phyloP scores from a whole-genome alignment of 2,797 vertebrate species.

The Bucorvus abyssinicus region DNA sequence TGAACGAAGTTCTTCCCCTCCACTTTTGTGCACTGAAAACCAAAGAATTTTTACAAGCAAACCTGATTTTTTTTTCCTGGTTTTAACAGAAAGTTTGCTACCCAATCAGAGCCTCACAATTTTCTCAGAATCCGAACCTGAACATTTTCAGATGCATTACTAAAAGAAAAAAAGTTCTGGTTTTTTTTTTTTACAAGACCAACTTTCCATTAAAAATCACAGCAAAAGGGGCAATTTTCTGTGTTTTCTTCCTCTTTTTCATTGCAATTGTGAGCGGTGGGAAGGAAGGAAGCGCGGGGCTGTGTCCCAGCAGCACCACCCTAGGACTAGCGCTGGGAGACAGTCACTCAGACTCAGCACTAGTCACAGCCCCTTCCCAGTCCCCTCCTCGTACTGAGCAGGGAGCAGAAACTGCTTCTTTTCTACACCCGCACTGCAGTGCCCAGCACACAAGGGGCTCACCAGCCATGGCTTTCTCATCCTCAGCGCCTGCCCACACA shows the following conservation, averaged over 20 bases:
- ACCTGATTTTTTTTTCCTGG: not conserved
- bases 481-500: not conserved
- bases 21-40: not conserved
- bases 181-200: not conserved
- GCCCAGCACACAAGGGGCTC: not conserved
- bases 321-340: not conserved
- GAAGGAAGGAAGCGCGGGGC: not conserved
- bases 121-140: not conserved
- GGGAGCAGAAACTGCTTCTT: not conserved
- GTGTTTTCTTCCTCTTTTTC: not conserved
- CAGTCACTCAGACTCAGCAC: not conserved
- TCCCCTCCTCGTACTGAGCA: not conserved
- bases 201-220: not conserved
- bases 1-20: slow-evolving; percentile 22
- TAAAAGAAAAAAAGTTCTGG: not conserved
- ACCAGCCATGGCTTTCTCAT: not conserved
- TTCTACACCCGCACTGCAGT: not conserved
- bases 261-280: not conserved
- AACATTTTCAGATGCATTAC: not conserved
- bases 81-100: slow-evolving; percentile 4
- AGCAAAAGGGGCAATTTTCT: not conserved
- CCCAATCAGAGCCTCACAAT: not conserved
- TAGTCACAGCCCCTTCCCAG: not conserved
- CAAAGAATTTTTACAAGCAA: slow-evolving; percentile 58
- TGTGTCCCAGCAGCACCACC: not conserved